Percentiles rank a stretch among this genome's conserved stretches.
These are phyloP conservation scores for Carassius carassius DNA, from an alignment of 2,113 vertebrate genomes.

Conservation along the genomic window DNA sequence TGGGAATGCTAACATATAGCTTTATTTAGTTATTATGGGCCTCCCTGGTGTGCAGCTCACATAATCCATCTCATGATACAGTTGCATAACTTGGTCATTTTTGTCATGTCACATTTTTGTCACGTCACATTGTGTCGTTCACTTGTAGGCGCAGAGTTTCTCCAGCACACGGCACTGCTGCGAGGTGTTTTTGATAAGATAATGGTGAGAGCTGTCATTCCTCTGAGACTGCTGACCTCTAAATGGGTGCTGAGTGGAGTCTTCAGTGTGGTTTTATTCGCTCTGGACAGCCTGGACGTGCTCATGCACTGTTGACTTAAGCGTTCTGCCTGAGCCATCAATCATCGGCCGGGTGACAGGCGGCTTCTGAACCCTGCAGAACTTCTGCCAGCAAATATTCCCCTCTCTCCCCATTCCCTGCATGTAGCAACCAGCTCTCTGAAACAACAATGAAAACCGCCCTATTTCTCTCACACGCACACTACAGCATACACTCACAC, in stretches of 20 bases:
- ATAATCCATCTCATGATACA: neutral
- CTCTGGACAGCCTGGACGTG: conserved; percentile 69
- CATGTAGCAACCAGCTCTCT: conserved; percentile 69
- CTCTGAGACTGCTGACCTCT: conserved; percentile 74
- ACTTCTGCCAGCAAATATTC: conserved; percentile 66
- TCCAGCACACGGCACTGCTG: neutral
- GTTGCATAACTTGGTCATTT: too few relatives aligned
- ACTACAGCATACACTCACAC: neutral
- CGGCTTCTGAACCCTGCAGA: conserved; percentile 66
- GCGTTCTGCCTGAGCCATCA: conserved; percentile 76
- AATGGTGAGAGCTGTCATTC: conserved; percentile 67
- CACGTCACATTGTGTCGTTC: neutral
- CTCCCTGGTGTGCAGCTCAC: neutral
- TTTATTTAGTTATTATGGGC: neutral
- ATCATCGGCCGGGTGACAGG: conserved; percentile 74
- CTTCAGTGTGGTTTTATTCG: conserved; percentile 46
- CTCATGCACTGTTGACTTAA: conserved; percentile 79
- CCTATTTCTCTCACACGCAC: conserved; percentile 39
- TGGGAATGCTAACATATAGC: neutral
- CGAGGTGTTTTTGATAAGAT: conserved; percentile 68
- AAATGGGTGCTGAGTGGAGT: conserved; percentile 73
- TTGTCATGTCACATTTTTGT: neutral
- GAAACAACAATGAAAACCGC: conserved; percentile 51
- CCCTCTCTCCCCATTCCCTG: conserved; percentile 54
- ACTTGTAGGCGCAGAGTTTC: neutral